Base-by-base conservation (phyloP, 2,888 invertebrate species). In the Plebejus anna region DNA sequence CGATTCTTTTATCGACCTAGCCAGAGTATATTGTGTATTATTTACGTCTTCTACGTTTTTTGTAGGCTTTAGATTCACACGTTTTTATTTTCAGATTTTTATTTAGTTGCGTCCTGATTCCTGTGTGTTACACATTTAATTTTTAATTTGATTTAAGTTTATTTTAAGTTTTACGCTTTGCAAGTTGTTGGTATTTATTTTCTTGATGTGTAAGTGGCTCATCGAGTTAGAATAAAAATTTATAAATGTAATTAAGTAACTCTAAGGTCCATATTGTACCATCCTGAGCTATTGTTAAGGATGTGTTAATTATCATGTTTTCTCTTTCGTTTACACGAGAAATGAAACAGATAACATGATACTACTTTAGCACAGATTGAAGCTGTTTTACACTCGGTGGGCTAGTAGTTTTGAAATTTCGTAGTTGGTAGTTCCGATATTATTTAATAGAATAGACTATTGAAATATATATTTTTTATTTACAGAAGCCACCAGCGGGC, bases 401-500 rank as follows among this genome's bases (percentile, higher is more conserved):
- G 61, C 28, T 11, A 22, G 61, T 61, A 61, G 61, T 61, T 61
- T 11, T 22, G 61, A 4, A 28, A 4, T 61, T 61, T 61, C 1
- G 61, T 61, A 61, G 61, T 61, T 28, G 28, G 4, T 61, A 61
- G 61, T 61, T 28, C 11, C 7, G 2, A 11, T 28, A 9, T 11
- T 61, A 9, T 28, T 11, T 11, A 2, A 28, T 61, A 61, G 3
- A 61, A 1, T 11, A 4, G 7, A 0, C 9, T 61, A 61, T 61
- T 59, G 7, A 22, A 22, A 22, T n/a, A 22, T 3, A 59, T 6
- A 55, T 13, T 77, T 72, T 66, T 36, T 75, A 76, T 36, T 94
- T 94, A 75, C 94, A 97, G 97, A 97, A 97, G 93, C 97, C 97
- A 42, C 93, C 93, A 0, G 94, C 97, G 55, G 97, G 97, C 73